A percentile compares a stretch with the other conserved stretches of the same genome.
These are phyloP conservation scores for Orestias chungarensis DNA, from an alignment of 2,797 vertebrate species.

Conservation along the genomic window DNA sequence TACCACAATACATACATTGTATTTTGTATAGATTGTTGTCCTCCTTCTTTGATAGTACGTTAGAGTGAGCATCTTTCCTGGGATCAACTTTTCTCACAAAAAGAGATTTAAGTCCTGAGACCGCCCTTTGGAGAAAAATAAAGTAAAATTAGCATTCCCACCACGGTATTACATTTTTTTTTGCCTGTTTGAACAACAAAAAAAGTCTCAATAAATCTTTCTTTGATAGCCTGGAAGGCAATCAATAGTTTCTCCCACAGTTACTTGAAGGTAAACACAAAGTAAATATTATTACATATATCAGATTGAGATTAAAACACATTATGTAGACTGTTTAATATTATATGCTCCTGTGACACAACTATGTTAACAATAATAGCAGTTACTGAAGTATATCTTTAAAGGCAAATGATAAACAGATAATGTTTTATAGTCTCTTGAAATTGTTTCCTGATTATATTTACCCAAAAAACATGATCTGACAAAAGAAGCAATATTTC, in stretches of 20 bases:
- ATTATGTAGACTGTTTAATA: too few species aligned
- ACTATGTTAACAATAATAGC: too few species aligned
- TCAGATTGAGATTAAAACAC: too few species aligned
- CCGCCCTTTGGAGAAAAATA: constrained; percentile 71
- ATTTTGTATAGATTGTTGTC: constrained; percentile 96
- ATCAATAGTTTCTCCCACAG: not conserved
- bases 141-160: constrained; percentile 8
- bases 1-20: constrained; percentile 83
- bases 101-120: constrained; percentile 91
- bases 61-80: constrained; percentile 95
- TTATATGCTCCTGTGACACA: too few species aligned
- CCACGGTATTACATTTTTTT: constrained; percentile 1
- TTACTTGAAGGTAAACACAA: not conserved
- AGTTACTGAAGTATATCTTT: too few species aligned
- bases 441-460: not conserved
- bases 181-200: not conserved
- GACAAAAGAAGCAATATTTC: not conserved
- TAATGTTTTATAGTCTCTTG: not conserved
- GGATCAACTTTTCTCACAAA: constrained; percentile 97
- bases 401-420: too few species aligned
- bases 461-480: not conserved
- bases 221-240: not conserved
- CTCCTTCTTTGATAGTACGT: constrained; percentile 94
- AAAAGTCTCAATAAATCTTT: not conserved
- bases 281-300: not conserved